Base-by-base conservation (phyloP, 1,140 invertebrate species). In the Helicorthomorpha holstii region DNA sequence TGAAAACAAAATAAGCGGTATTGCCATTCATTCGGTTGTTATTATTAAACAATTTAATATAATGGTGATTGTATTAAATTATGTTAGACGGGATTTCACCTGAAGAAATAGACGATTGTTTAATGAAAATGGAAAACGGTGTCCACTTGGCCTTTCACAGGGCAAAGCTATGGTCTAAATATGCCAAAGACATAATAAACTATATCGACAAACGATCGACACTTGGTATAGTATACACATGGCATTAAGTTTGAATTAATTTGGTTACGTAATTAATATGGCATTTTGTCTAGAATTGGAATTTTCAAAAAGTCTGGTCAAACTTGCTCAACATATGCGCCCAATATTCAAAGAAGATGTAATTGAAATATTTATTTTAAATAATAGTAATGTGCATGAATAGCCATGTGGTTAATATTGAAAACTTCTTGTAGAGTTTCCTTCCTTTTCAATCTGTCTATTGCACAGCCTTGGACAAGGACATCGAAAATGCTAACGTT, bases 91-190 rank as follows among this genome's bases (percentile, higher is more conserved):
- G 49, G 26, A 22, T 69, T 22, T 56, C 57, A 52, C 48, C 61
- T 44, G 59, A 63, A 23, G 65, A 69, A 46, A 59, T 68, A 38
- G 68, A 71, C 56, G 52, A 57, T 1, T 54, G 65, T n/a, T 57
- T 75, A n/a, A 58, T 67, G 12, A 52, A 59, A 10, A 52, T 70
- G 12, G 66, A 66, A 26, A 64, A 69, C 57, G 73, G 74, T 4
- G 69, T 75, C 12, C 71, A 73, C 48, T 49, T 69, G 46, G 73
- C 73, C 3, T 58, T 76, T 22, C 63, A 71, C 34, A 62, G 72
- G 49, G 73, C 73, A 19, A 75, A 76, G 60, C 62, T 70, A 1
- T 76, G 75, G 74, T 69, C 72, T 24, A 74, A 73, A 57, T 75
- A 76, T 59, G 64, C 69, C 43, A 73, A 73, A 56, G 74, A 75